Conservation (phyloP, 2,797 vertebrate genomes). For the Microctenopoma lineatum region DNA sequence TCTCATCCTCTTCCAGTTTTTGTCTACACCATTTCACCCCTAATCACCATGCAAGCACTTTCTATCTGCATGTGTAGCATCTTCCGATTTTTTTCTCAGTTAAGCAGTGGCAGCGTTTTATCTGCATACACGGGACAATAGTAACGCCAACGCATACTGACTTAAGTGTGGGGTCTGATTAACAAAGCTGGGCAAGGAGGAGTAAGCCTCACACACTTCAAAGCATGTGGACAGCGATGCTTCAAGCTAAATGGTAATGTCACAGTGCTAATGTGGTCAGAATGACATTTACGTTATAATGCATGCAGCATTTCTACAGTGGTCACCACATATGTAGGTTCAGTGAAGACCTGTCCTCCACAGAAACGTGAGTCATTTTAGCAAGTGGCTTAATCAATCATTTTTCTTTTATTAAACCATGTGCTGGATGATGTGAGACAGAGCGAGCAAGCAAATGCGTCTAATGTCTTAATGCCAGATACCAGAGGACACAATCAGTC, state of each 20-base stretch:
- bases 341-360: not conserved
- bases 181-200: not conserved
- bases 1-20: constrained; percentile 64
- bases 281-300: not conserved
- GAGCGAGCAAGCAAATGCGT: no score
- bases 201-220: no score
- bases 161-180: constrained; percentile 1
- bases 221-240: not conserved
- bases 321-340: no score
- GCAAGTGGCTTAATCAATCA: no score
- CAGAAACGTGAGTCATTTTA: not conserved
- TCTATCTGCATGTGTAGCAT: constrained; percentile 18
- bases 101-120: constrained; percentile 1
- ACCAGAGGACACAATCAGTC: no score
- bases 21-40: constrained; percentile 48
- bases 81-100: constrained; percentile 42
- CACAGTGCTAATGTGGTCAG: not conserved
- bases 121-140: not conserved
- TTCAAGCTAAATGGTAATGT: not conserved
- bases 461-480: no score
- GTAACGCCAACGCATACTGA: not conserved
- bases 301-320: no score
- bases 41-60: constrained; percentile 44
- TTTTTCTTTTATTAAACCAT: no score
- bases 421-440: no score